Evolutionary conservation across 2,888 invertebrate genomes (phyloP), one percentile per base, ranked within the genome.

Genomic region (Imbricaverruca yamaguchii): DNA sequence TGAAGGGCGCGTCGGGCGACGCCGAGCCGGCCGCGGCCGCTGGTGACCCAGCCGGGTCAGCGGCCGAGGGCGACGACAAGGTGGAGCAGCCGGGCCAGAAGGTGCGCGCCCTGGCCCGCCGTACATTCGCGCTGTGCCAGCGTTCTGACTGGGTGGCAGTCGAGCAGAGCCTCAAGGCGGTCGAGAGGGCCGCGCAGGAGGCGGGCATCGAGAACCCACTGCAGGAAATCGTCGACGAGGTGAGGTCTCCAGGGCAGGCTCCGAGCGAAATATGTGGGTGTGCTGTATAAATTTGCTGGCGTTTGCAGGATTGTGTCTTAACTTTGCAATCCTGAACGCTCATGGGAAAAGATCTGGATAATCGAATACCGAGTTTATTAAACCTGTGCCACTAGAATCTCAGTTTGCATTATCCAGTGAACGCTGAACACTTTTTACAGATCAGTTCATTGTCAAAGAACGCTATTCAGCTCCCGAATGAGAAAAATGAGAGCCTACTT

Each of bases 101-200:
- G 23, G 79, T 79, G 25, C 56, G 79, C 23, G 13, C 56, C 8
- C 59, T 79, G 78, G 78, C 12, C 56, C 78, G 78, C 56, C 78
- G 78, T 12, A 57, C 56, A 1, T 57, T 78, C 11, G 23, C 78
- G 23, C 79, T 57, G 13, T 57, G 79, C 15, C 79, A 79, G 57
- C n/a, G 79, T 8, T 79, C 79, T 13, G 79, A 79, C 79, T 79
- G 79, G 79, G 57, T 79, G 56, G 79, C 79, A 57, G 79, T 79
- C 23, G 79, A 79, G 79, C 79, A 79, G 79, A 79, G 57, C 13
- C 79, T 79, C 7, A 79, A 79, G 57, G 15, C 57, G 25, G 23
- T 79, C 9, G 79, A 79, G 79, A n/a, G 79, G 18, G 23, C 23
- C 59, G 56, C 57, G 7, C 57, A 57, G 56, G 79, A 79, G 57